Evolutionary conservation across 2,113 vertebrate genomes (phyloP), one percentile per base, ranked within the genome.

Genomic region (Melanostigma gelatinosum): DNA sequence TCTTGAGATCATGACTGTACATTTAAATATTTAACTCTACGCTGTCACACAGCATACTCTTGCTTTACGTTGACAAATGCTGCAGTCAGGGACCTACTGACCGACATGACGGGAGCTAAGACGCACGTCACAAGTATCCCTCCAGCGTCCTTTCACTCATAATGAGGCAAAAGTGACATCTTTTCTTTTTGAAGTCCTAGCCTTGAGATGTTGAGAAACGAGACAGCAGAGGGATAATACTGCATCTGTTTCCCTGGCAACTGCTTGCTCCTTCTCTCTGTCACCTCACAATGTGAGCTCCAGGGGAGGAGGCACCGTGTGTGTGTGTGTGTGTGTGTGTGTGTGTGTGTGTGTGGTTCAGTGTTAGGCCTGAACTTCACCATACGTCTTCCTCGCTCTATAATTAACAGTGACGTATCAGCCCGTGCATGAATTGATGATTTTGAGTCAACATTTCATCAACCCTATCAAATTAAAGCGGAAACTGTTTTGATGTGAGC

Each of bases 231-330:
- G 74, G 61, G 65, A 89, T 85, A 87, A 90, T 69, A 75, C 87
- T 89, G 77, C 81, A 89, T 89, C 89, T 90, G 92, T 95, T 95
- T 88, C 93, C 93, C 54, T 92, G 94, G 90, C 89, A 95, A 95
- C 93, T n/a, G 72, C 79, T 84, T 63, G 79, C 75, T 87, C 68
- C 61, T 69, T 85, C 90, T 92, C 46, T 60, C 75, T 87, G 87
- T 93, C 89, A 77, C 69, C 72, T 79, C 54, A 52, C 85, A 89
- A 81, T 85, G 72, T 70, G 42, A 78, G 68, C 75, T 79, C 46
- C 58, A 75, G 66, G 79, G 79, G 69, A 87, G 68, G 57, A 65
- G 64, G 29, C 48, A 34, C 42, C 5, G 16, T 78, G 32, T 82
- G 74, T 65, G 64, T 78, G 67, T 83, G 44, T 32, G 48, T 20